Evolutionary conservation across 2,888 invertebrate species (phyloP).

Genomic region (Amblyteles armatorius): DNA sequence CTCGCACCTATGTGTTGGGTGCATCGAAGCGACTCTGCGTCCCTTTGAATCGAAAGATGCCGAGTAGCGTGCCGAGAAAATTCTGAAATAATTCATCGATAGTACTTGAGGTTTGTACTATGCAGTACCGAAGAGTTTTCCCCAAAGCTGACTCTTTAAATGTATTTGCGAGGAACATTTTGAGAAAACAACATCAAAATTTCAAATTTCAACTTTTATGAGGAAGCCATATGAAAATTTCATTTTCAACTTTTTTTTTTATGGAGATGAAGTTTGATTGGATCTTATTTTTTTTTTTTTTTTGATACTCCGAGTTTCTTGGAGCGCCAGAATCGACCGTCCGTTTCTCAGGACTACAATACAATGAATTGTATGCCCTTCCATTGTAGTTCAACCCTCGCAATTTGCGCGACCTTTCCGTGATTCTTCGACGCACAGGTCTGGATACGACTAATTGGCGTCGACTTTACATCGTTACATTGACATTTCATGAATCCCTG

Average conservation of each 20-base stretch:
- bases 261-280: no score
- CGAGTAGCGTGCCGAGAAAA: no score
- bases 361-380: slow-evolving; percentile 6
- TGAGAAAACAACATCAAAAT: no score
- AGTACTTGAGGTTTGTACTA: no score
- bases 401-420: slow-evolving; percentile 16
- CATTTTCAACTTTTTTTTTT: no score
- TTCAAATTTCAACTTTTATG: no score
- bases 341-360: slow-evolving; percentile 29
- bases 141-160: no score
- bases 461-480: slow-evolving; percentile 32
- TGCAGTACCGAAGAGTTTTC: no score
- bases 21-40: neutral
- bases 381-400: slow-evolving; percentile 32
- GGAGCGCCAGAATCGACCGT: neutral
- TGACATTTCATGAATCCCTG: slow-evolving; percentile 41
- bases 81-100: no score
- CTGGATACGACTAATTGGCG: slow-evolving; percentile 21
- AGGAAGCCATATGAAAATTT: no score
- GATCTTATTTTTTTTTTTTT: no score
- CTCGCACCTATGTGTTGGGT: neutral
- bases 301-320: neutral
- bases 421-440: slow-evolving; percentile 17
- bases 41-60: neutral
- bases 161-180: no score